These are phyloP conservation scores for Noctua pronuba DNA, from an alignment of 2,888 invertebrate genomes.

Conservation along the genomic window DNA sequence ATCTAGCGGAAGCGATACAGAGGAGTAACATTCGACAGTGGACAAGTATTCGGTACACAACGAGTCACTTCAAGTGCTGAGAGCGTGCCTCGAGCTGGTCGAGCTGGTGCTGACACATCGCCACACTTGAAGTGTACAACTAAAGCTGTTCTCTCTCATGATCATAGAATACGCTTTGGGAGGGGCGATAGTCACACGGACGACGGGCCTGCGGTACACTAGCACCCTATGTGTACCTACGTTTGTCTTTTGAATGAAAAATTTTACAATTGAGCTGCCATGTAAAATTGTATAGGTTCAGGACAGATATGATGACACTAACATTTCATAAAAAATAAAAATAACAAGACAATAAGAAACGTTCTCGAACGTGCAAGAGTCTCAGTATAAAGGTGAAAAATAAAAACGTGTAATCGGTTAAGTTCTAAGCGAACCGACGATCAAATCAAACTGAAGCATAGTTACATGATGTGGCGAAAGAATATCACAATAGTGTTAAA, in stretches of 20 bases:
- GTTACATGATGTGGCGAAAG: constrained; percentile 85
- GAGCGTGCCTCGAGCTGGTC: constrained; percentile 41
- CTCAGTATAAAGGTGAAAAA: constrained; percentile 75
- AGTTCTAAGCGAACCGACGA: constrained; percentile 84
- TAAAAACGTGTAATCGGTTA: constrained; percentile 80
- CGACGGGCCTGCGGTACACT: constrained; percentile 72
- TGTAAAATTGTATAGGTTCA: constrained; percentile 85
- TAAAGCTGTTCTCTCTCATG: constrained; percentile 77
- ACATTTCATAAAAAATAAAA: constrained; percentile 72
- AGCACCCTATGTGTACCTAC: constrained; percentile 56
- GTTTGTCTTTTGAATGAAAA: constrained; percentile 67
- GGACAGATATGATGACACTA: constrained; percentile 78
- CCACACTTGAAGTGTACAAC: constrained; percentile 78
- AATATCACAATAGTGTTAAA: constrained; percentile 84
- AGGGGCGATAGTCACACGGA: constrained; percentile 88
- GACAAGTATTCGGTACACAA: constrained; percentile 62
- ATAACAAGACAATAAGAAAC: constrained; percentile 74
- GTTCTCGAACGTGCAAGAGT: constrained; percentile 82
- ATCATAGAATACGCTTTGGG: constrained; percentile 81
- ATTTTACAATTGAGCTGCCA: constrained; percentile 83
- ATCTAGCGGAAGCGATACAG: constrained; percentile 83
- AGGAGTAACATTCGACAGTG: constrained; percentile 78
- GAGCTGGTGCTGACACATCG: constrained; percentile 48
- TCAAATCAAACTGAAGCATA: constrained; percentile 84
- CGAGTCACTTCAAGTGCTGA: constrained; percentile 69